Evolutionary conservation across 2,888 invertebrate species (phyloP).

Genomic region (Caenorhabditis afra): DNA sequence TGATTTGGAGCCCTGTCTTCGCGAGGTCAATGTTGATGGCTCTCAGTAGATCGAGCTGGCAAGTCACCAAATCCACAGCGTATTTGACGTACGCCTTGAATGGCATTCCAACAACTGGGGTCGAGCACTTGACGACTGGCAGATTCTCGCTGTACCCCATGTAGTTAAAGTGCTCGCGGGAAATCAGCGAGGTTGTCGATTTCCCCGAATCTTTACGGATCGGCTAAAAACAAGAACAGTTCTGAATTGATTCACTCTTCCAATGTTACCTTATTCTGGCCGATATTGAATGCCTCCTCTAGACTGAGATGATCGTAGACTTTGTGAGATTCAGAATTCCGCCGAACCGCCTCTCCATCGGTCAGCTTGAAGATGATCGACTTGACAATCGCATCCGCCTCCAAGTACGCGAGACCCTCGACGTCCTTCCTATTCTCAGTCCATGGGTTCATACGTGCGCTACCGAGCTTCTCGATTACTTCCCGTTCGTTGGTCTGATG

Average conservation of each 20-base stretch:
- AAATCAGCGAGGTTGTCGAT: too few relatives aligned
- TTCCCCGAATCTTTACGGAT: neutral
- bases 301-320: neutral
- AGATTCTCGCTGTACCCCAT: neutral
- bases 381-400: neutral
- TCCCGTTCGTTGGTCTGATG: conserved; percentile 29
- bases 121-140: neutral
- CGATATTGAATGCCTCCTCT: conserved; percentile 3
- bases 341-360: neutral
- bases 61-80: conserved; percentile 1
- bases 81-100: conserved; percentile 7
- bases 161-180: too few relatives aligned
- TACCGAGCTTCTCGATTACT: conserved; percentile 3
- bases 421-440: neutral
- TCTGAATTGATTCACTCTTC: neutral
- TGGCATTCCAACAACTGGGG: conserved; percentile 20
- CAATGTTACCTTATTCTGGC: neutral
- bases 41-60: neutral
- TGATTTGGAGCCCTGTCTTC: neutral
- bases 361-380: neutral
- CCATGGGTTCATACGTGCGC: conserved; percentile 4
- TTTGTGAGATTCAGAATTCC: neutral
- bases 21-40: neutral
- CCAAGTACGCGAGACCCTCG: neutral
- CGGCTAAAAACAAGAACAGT: neutral